phyloP scores from a whole-genome alignment of 2,113 vertebrate species.

The Lichenostomus cassidix region DNA sequence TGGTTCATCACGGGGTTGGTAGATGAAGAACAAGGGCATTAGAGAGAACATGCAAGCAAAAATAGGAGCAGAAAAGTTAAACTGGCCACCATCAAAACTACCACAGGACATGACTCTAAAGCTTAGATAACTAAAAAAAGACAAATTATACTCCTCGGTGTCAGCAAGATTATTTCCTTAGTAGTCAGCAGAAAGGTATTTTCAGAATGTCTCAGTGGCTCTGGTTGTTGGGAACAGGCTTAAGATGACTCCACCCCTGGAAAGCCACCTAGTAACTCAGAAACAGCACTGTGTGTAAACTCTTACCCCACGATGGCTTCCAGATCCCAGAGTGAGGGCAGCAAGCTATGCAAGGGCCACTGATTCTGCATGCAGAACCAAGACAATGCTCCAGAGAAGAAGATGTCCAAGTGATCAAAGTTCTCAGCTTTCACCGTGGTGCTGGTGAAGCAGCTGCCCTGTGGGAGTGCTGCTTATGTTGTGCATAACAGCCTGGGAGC shows the following conservation, averaged over 20 bases:
- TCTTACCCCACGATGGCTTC: fast-evolving
- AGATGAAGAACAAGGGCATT: background rate
- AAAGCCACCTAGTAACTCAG: background rate
- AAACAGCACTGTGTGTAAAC: fast-evolving
- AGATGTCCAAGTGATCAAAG: background rate
- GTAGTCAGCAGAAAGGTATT: background rate
- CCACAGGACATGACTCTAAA: background rate
- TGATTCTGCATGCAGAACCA: background rate
- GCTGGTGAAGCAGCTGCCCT: background rate
- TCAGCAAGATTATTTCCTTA: background rate
- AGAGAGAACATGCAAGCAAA: background rate
- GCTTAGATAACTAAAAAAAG: background rate
- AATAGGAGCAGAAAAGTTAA: background rate
- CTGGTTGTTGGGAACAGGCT: background rate
- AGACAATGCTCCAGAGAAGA: background rate
- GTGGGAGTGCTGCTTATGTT: background rate
- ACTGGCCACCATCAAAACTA: background rate
- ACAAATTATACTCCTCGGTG: background rate
- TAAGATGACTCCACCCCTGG: background rate
- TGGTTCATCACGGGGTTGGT: background rate
- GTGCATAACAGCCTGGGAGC: background rate
- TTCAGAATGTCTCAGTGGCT: background rate
- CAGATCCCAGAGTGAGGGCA: background rate
- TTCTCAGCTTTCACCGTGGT: background rate
- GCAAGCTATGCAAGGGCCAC: fast-evolving